Evolutionary conservation across 2,888 invertebrate species (phyloP), one percentile per base, ranked within the genome.

Genomic region (Phlogophora meticulosa): DNA sequence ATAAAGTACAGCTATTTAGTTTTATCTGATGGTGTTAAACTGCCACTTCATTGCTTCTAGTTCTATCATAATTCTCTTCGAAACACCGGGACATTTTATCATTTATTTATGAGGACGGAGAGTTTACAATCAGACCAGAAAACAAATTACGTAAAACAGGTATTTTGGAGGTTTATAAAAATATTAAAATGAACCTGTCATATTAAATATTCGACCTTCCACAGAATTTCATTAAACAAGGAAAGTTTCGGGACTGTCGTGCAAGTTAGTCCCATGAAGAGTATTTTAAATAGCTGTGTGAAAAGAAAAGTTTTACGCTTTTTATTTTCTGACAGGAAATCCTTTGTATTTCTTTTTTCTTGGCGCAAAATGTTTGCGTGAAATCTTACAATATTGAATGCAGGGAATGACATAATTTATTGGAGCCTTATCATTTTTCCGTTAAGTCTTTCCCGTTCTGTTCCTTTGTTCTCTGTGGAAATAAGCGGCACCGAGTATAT

Each of bases 191-290:
- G 53, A 68, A 78, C 81, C 81, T 83, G 87, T 85, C 87, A 84
- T 85, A 86, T 87, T 81, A 84, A 85, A 86, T 84, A 84, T 81
- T 72, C 76, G 65, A 80, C 80, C 72, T 79, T 76, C 80, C 78
- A 78, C 72, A 78, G 81, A 87, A 85, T 84, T 85, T 84, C 78
- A 87, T 86, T 86, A 87, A 85, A 86, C 82, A 84, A 81, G 85
- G 79, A 80, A 88, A 87, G 73, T 88, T 88, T 72, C 36, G 63
- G 63, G 82, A 84, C 87, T 84, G 81, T 83, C 83, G 67, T 83
- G 81, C 83, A 81, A 81, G 74, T 77, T 81, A 86, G 78, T 86
- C 80, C 71, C 68, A 36, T 28, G 74, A 84, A 77, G 76, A 85
- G 73, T 83, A 84, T 85, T 85, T 84, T 82, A 81, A 85, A 84